Base-by-base conservation (phyloP, 2,888 invertebrate species). In the Metopia argyrocephala region DNA sequence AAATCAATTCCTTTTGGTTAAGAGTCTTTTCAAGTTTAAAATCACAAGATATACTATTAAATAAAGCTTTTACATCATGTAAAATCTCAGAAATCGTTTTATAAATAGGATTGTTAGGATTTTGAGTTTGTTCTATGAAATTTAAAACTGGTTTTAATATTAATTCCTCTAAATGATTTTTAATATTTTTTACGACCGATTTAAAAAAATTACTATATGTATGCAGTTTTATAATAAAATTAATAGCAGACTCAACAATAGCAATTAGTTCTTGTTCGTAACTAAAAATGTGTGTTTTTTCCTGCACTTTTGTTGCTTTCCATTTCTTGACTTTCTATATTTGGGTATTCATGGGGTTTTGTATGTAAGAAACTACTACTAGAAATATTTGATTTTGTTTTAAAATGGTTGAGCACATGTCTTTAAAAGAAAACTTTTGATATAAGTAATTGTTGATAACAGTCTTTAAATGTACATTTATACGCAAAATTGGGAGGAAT, bases 361-460 rank as follows among this genome's bases (percentile, higher is more conserved):
- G 4, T 45, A 18, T 38, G 9, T 5, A 1, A 9, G 9, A 21
- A 3, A 38, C 4, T 18, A 28, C n/a, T 27, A 12, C 6, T n/a
- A n/a, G 20, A n/a, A 64, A 2, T 3, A 7, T n/a, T 25, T 64
- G 18, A 0, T 18, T 64, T 48, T 1, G 2, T 25, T 50, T 48
- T 48, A 64, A 64, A 64, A 27, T 64, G 64, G 1, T 48, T 64
- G 2, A 48, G 7, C 15, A 64, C 64, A 50, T 64, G 64, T 18
- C 48, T 64, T 50, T 50, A 48, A 48, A 64, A 6, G 64, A 48
- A 48, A 12, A 27, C 27, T 64, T 64, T 1, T 28, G 27, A 25
- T 48, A 25, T n/a, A n/a, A n/a, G n/a, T 18, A 64, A 64, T 28
- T 50, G 25, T 27, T 64, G 64, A 27, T 27, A 64, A 50, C 64